Conservation (phyloP, 2,888 invertebrate genomes). For the Acleris cristana region DNA sequence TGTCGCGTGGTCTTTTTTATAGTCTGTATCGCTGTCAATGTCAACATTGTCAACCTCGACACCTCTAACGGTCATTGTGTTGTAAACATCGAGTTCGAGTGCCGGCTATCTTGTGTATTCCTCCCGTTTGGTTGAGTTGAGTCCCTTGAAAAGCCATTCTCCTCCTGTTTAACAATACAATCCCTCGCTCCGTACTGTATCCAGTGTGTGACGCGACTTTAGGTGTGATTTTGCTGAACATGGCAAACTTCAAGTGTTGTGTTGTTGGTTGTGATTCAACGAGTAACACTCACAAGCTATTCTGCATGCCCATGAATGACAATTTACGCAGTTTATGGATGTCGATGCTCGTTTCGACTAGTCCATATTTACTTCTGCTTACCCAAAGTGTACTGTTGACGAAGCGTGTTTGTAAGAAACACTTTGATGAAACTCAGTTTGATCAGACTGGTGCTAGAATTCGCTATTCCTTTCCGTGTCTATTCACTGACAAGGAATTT, state of each 20-base stretch:
- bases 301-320: constrained; percentile 39
- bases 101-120: neutral
- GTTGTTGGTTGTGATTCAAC: constrained; percentile 41
- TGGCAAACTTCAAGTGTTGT: constrained; percentile 39
- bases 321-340: constrained; percentile 40
- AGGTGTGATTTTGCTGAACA: neutral
- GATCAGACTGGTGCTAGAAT: constrained; percentile 29
- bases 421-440: constrained; percentile 41
- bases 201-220: neutral
- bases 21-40: too few relatives aligned
- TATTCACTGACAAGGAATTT: constrained; percentile 36
- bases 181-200: neutral
- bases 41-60: too few relatives aligned
- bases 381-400: constrained; percentile 4
- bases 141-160: constrained; percentile 2
- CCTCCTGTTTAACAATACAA: constrained; percentile 1
- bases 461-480: constrained; percentile 36
- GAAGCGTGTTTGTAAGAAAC: constrained; percentile 41
- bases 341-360: constrained; percentile 39
- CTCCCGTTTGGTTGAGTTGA: constrained; percentile 5
- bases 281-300: constrained; percentile 39
- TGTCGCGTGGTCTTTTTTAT: too few relatives aligned
- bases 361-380: constrained; percentile 36
- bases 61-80: neutral
- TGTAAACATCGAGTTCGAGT: constrained; percentile 1